These are phyloP conservation scores for Esperia sulphurella DNA, from an alignment of 2,888 invertebrate genomes.

Conservation along the genomic window DNA sequence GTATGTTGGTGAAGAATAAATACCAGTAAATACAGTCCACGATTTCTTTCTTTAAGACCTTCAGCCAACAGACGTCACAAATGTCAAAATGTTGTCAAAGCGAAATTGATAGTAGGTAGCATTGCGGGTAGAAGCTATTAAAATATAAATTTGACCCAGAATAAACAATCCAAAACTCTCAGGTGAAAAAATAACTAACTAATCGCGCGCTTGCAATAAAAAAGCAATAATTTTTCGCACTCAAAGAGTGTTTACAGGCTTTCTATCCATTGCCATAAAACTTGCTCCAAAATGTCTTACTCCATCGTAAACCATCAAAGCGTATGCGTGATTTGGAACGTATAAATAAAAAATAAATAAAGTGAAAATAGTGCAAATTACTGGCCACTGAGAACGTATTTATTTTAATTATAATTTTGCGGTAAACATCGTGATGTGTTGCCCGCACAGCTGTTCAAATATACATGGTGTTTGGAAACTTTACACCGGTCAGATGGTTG, in stretches of 20 bases:
- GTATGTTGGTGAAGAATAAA: too few species aligned
- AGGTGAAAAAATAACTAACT: background rate
- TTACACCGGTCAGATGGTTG: background rate
- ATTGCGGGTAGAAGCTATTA: background rate
- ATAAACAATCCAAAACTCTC: background rate
- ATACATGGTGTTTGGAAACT: slow-evolving; percentile 14
- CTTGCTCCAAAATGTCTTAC: background rate
- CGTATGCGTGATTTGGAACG: background rate
- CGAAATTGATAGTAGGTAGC: too few species aligned
- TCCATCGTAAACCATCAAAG: slow-evolving; percentile 1
- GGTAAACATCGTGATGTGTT: slow-evolving; percentile 18
- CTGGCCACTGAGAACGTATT: background rate
- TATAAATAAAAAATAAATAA: background rate
- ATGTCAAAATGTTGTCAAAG: too few species aligned
- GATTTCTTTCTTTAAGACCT: too few species aligned
- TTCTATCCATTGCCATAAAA: background rate
- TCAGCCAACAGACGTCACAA: too few species aligned
- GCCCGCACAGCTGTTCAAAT: slow-evolving; percentile 18
- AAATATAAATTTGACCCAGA: background rate
- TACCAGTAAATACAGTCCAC: too few species aligned
- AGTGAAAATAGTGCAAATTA: background rate
- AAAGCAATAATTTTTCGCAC: background rate
- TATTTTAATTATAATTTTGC: slow-evolving; percentile 19
- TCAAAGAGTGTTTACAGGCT: background rate
- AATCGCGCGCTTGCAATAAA: background rate